Base-by-base conservation (phyloP, 2,888 invertebrate genomes). In the Drosophila kambysellisi region DNA sequence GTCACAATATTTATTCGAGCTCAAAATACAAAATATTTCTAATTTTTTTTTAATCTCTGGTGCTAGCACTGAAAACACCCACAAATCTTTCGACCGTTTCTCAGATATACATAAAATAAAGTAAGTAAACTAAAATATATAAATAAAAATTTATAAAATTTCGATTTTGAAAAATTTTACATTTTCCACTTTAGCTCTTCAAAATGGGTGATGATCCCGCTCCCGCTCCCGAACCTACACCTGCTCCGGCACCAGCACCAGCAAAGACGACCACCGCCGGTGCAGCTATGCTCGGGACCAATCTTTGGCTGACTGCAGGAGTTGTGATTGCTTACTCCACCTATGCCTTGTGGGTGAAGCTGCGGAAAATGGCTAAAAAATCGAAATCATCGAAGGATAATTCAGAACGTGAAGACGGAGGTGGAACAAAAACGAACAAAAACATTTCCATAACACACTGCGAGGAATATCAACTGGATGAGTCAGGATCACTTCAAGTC, bases 241-340 rank as follows among this genome's bases (percentile, higher is more conserved):
- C 68, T 2, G 17, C 54, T 0, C 20, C 60, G 0, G 51, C 25
- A 2, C 3, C 20, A 4, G 12, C 17, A 4, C 7, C 53, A 7
- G 35, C 39, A 0, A 8, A 20, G 0, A 58, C 83, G 0, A 74
- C 83, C 8, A 83, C 78, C 0, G 15, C 63, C 0, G 82, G 71
- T 0, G 82, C 71, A 1, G 52, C n/a, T 0, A 3, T 64, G 5
- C 0, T 74, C 0, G 37, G 58, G 1, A 5, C 17, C 32, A 72
- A 71, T 1, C 64, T 53, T 4, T 84, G 71, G 76, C 5, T 82
- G 0, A 52, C 70, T 2, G 82, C 79, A 0, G 79, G 84, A 7
- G 70, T 59, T 0, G 86, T 81, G 4, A 43, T 70, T 3, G 4
- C 58, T 7, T 83, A 74, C 15, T 43, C 81, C 0, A 56, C 66